These are phyloP conservation scores for Chironomus striatipennis DNA, from an alignment of 1,140 invertebrate genomes.

Conservation along the genomic window DNA sequence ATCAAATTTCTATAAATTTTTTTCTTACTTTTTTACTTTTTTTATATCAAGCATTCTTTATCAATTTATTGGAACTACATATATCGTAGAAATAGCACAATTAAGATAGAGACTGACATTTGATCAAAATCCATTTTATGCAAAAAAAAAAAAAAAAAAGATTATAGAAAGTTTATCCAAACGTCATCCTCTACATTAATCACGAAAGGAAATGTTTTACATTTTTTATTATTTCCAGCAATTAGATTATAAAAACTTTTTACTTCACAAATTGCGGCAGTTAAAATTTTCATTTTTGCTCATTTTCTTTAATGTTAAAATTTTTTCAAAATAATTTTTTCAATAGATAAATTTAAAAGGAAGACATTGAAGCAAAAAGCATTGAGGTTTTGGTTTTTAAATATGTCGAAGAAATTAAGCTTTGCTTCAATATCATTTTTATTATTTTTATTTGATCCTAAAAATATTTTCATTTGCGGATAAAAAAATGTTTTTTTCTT, in stretches of 20 bases:
- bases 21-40: no score
- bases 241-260: background rate
- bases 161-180: no score
- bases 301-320: background rate
- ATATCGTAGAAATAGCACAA: no score
- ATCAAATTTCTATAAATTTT: no score
- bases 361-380: slow-evolving; percentile 1
- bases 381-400: background rate
- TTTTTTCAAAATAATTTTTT: background rate
- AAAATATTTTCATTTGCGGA: background rate
- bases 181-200: no score
- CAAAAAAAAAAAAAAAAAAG: no score
- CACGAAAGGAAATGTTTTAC: no score
- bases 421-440: background rate
- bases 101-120: no score
- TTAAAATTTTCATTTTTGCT: background rate
- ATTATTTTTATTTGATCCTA: background rate
- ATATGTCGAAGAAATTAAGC: background rate
- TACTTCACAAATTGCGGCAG: slow-evolving; percentile 3
- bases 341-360: background rate
- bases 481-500: background rate
- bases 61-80: no score
- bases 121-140: no score
- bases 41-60: no score
- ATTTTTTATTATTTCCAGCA: no score